Base-by-base conservation (phyloP, 2,888 invertebrate genomes). In the Octonoba sinensis region DNA sequence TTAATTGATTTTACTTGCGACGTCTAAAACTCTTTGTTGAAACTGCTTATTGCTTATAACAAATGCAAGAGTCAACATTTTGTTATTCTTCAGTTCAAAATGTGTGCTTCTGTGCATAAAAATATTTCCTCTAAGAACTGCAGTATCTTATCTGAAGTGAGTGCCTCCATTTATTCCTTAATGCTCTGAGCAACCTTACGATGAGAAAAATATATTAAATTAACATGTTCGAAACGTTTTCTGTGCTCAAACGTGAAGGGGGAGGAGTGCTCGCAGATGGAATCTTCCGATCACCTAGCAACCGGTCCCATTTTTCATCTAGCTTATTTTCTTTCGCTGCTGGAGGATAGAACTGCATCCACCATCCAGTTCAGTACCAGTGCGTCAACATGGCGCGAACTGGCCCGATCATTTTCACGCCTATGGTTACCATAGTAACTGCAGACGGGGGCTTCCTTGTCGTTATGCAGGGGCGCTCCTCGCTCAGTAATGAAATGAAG, bases 361-460 rank as follows among this genome's bases (percentile, higher is more conserved):
- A 36, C 1, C 36, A 36, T 36, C 36, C 36, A 36, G 36, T 36
- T 36, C 36, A 36, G 36, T 36, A 36, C 70, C 36, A 51, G 71
- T 66, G 79, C 73, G 79, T 79, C 79, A 79, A 79, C 79, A 79
- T 73, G 62, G 79, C 71, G 72, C 67, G 73, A 71, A 78, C 65
- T 66, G 66, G 72, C 78, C 72, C 66, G 72, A 72, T 73, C 72
- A 79, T 73, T 79, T 79, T 79, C 79, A 67, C 79, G 79, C 79
- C 79, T 66, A 59, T 36, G 44, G 67, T 79, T 67, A 54, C 67
- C 54, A 73, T 60, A 67, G 67, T 6, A 51, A 79, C 49, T 49
- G 71, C 49, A 46, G 47, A 44, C 24, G 20, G 66, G 66, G 51
- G 67, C 67, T 60, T 27, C 59, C 54, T 72, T 49, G 64, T 3